Conservation (phyloP, 2,113 vertebrate genomes). For the Geococcyx californianus region DNA sequence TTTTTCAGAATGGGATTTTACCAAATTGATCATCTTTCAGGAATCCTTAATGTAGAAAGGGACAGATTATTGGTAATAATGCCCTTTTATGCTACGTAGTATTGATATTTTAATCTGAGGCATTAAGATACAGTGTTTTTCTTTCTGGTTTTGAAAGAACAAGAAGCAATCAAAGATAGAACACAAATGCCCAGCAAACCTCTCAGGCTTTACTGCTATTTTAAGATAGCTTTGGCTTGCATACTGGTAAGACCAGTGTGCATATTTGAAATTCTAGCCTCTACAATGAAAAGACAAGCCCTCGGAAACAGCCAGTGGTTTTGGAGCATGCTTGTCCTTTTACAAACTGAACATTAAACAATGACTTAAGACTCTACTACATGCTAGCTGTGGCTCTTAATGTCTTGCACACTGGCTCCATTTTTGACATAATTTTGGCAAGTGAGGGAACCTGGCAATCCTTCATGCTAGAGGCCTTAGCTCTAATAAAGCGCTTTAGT, state of each 20-base stretch:
- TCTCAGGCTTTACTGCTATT: constrained; percentile 45
- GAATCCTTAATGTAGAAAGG: background rate
- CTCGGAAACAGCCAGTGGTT: constrained; percentile 33
- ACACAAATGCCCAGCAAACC: constrained; percentile 3
- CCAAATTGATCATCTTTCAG: constrained; percentile 8
- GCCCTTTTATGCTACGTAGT: background rate
- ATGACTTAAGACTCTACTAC: constrained; percentile 42
- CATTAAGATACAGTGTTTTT: constrained; percentile 13
- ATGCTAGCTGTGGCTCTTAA: constrained; percentile 27
- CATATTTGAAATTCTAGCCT: constrained; percentile 46
- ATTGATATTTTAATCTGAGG: constrained; percentile 51
- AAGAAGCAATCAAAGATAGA: background rate
- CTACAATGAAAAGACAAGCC: constrained; percentile 41
- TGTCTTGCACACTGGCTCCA: constrained; percentile 26
- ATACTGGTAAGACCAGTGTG: background rate
- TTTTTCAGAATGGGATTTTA: constrained; percentile 9
- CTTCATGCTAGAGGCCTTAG: constrained; percentile 39
- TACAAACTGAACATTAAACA: constrained; percentile 44
- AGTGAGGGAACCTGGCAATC: constrained; percentile 36
- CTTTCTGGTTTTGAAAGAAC: constrained; percentile 22
- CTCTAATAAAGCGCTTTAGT: constrained; percentile 51
- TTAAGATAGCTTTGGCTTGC: constrained; percentile 4
- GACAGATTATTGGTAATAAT: constrained; percentile 7
- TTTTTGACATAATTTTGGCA: constrained; percentile 69
- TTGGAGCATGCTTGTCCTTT: constrained; percentile 38